phyloP scores from a whole-genome alignment of 1,140 invertebrate genomes.

The Oncopodura yosiiana region DNA sequence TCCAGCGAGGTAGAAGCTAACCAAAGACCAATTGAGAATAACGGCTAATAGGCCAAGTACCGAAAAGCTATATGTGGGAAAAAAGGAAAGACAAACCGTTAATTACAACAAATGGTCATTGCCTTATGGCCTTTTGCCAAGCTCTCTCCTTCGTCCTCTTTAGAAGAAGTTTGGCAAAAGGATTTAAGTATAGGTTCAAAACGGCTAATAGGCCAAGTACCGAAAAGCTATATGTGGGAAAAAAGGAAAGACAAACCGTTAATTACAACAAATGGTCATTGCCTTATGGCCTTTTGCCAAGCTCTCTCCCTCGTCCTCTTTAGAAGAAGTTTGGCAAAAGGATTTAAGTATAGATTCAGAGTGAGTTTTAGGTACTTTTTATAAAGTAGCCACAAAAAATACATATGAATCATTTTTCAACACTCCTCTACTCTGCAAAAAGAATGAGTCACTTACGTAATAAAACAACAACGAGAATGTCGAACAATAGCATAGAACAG shows the following conservation, averaged over 20 bases:
- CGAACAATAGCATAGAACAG: constrained; percentile 69
- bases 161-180: too few relatives aligned
- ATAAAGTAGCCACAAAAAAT: neutral
- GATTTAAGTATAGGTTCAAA: neutral
- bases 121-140: too few relatives aligned
- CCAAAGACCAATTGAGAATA: constrained; percentile 80
- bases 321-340: too few relatives aligned
- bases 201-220: constrained; percentile 64
- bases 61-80: constrained; percentile 32
- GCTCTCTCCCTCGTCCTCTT: too few relatives aligned
- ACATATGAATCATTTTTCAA: too few relatives aligned
- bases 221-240: constrained; percentile 32
- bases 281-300: too few relatives aligned
- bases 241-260: constrained; percentile 4
- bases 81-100: constrained; percentile 4
- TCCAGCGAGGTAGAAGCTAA: constrained; percentile 67
- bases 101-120: too few relatives aligned
- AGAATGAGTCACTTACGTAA: constrained; percentile 67
- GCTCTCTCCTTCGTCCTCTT: too few relatives aligned
- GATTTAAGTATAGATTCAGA: neutral
- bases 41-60: constrained; percentile 64
- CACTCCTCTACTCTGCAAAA: too few relatives aligned
- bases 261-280: too few relatives aligned
- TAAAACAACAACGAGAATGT: constrained; percentile 69
- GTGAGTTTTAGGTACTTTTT: constrained; percentile 58